Base-by-base conservation (phyloP, 2,888 invertebrate species). In the Amphipoea oculea region DNA sequence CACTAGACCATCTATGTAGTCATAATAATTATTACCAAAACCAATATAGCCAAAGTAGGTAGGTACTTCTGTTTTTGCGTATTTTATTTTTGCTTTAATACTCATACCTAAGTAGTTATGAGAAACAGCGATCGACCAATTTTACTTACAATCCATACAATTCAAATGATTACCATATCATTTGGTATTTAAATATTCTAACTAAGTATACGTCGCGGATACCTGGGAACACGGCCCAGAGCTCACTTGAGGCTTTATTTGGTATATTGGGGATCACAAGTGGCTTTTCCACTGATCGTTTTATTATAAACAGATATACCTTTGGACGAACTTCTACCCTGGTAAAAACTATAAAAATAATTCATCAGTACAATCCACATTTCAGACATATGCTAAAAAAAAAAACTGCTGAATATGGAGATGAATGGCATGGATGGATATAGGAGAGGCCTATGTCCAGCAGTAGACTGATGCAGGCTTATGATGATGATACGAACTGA, bases 101-200 rank as follows among this genome's bases (percentile, higher is more conserved):
- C 23, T n/a, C 6, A 20, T 60, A 20, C 9, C 29, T 29, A 29
- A 29, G 60, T 42, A 72, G 40, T 54, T 71, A 70, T 36, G 42
- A 45, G 4, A 20, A 54, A 51, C 4, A 11, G 12, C 9, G n/a
- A 36, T 68, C 51, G 29, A 65, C 14, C 20, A 11, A 36, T 36
- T 63, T n/a, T 78, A 67, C 12, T 48, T 79, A 40, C 14, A 57
- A 78, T 54, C 57, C 36, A 45, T 45, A 36, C 17, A 48, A 7
- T 74, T 72, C n/a, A 71, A 48, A 73, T 71, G 2, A 73, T 17
- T 20, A 40, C 20, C 14, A 4, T 48, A 5, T 11, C 14, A 66
- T 57, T 78, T 48, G 40, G n/a, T 67, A 67, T 48, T 57, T 40
- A 29, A 79, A 78, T 78, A 48, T 36, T 45, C 45, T 3, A 7